Evolutionary conservation across 2,113 vertebrate species (phyloP).

Genomic region (Pteruthius melanotis): DNA sequence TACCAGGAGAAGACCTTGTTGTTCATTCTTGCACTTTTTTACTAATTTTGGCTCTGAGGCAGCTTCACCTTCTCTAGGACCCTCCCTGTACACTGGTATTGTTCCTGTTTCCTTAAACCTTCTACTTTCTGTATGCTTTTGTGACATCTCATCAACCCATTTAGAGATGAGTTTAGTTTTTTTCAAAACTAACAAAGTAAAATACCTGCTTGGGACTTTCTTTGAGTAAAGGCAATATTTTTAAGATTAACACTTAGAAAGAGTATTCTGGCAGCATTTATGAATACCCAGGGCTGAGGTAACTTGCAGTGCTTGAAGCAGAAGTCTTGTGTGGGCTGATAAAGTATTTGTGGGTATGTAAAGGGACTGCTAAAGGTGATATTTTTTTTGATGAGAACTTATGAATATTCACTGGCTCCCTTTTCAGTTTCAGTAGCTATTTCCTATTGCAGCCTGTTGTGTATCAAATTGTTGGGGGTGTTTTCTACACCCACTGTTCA

Average conservation of each 20-base stretch:
- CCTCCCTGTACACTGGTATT: not conserved
- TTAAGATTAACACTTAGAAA: not conserved
- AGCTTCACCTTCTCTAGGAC: not conserved
- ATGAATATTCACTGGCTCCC: not conserved
- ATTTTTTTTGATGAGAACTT: not conserved
- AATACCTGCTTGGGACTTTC: not conserved
- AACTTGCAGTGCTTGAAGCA: not conserved
- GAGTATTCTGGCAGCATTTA: not conserved
- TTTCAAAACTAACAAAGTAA: not conserved
- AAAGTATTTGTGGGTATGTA: not conserved
- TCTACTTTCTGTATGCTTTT: not conserved
- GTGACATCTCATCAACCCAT: not conserved
- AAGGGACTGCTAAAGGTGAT: not conserved
- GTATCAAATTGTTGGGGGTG: not conserved
- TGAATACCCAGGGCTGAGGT: not conserved
- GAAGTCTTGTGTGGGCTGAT: not conserved
- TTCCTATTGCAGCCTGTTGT: not conserved
- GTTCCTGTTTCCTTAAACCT: not conserved
- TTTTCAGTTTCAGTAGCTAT: not conserved
- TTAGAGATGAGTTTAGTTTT: not conserved
- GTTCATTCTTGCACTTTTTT: not conserved
- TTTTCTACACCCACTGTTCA: not conserved
- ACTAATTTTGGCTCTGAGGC: not conserved
- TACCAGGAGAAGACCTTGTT: not conserved
- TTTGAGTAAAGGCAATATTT: not conserved